These are phyloP conservation scores for Typhlichthys subterraneus DNA, from an alignment of 2,797 vertebrate genomes.

Conservation along the genomic window DNA sequence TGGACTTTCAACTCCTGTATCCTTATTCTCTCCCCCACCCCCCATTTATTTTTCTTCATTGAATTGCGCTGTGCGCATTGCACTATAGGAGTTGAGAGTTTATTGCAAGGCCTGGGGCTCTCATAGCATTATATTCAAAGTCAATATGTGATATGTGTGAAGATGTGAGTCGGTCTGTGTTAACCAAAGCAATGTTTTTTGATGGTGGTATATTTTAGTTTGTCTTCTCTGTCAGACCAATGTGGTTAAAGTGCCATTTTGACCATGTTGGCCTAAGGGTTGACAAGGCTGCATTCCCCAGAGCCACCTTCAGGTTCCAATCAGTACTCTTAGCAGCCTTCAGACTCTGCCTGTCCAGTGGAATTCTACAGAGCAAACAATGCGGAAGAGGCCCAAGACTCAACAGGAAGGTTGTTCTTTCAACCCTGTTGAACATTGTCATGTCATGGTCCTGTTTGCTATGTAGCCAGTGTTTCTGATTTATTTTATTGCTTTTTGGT, in stretches of 20 bases:
- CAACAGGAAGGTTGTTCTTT: conserved; percentile 18
- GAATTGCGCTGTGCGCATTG: conserved; percentile 84
- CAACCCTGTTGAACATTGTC: conserved; percentile 2
- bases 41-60: conserved; percentile 42
- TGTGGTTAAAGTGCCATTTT: conserved; percentile 56
- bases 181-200: conserved; percentile 67
- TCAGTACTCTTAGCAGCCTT: conserved; percentile 52
- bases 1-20: conserved; percentile 70
- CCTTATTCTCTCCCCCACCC: neutral
- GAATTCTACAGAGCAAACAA: conserved; percentile 36
- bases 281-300: conserved; percentile 35
- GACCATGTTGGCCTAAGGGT: conserved; percentile 35
- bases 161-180: conserved; percentile 63
- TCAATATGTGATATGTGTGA: conserved; percentile 65
- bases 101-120: conserved; percentile 55
- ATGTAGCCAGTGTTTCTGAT: conserved; percentile 5
- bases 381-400: conserved; percentile 67
- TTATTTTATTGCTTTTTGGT: conserved; percentile 11
- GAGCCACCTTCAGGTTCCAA: conserved; percentile 36
- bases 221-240: conserved; percentile 21
- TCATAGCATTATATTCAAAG: conserved; percentile 72
- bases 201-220: conserved; percentile 22
- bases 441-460: conserved; percentile 56
- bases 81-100: conserved; percentile 76
- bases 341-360: conserved; percentile 29